These are phyloP conservation scores for Edolisoma coerulescens DNA, from an alignment of 2,113 vertebrate genomes.

Conservation along the genomic window DNA sequence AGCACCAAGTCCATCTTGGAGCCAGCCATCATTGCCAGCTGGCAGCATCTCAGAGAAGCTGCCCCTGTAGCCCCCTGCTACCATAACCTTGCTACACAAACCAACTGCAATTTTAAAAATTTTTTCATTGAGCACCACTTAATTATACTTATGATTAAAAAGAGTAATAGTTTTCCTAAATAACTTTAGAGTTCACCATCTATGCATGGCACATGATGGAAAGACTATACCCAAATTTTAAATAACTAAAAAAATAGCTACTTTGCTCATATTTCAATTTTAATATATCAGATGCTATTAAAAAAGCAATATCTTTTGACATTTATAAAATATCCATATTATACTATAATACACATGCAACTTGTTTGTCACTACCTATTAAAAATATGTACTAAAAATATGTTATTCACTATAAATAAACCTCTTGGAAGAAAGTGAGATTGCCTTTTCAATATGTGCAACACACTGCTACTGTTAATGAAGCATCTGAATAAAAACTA, in stretches of 20 bases:
- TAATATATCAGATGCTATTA: not conserved
- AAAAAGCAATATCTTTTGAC: not conserved
- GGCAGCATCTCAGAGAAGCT: not conserved
- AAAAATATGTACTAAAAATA: not conserved
- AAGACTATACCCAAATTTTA: not conserved
- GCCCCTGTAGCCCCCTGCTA: not conserved
- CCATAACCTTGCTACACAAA: not conserved
- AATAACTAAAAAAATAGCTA: not conserved
- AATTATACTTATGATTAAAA: not conserved
- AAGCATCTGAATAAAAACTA: not conserved
- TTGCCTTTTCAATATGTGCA: not conserved
- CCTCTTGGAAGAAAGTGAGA: not conserved
- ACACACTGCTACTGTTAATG: not conserved
- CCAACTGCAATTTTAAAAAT: not conserved
- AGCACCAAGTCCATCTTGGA: not conserved
- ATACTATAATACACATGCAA: not conserved
- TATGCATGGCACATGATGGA: not conserved
- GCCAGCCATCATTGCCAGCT: not conserved
- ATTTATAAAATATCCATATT: not conserved
- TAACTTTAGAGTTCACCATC: not conserved
- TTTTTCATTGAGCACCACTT: not conserved
- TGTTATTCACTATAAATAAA: not conserved
- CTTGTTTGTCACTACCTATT: not conserved
- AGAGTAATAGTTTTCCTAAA: not conserved
- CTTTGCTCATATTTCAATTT: not conserved